Base-by-base conservation (phyloP, 2,113 vertebrate species). In the Rhombomys opimus region DNA sequence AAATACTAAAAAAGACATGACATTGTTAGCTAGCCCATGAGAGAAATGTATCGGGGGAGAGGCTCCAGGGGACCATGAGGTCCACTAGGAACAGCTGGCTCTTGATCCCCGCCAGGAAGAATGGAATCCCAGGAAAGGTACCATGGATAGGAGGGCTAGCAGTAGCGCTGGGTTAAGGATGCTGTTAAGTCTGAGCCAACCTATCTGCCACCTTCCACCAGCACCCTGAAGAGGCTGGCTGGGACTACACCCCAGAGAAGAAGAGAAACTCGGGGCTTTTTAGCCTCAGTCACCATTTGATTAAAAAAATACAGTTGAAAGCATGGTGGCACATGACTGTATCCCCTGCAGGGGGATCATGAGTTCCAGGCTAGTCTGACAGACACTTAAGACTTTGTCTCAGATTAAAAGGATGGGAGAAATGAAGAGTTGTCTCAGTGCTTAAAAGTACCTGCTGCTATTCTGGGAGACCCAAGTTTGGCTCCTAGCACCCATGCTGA, bases 271-370 rank as follows among this genome's bases (percentile, higher is more conserved):
- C 59, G 41, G 5, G 35, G 17, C 50, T 57, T 80, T 84, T 92
- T 38, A 14, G 63, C 68, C 89, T 30, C 17, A 25, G 32, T 68
- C 77, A 38, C 87, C 52, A 23, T 72, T 63, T 35, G 1, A 61
- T 90, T 59, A 93, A 76, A 84, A 76, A 92, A 84, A 81, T 59
- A 54, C 76, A 86, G 15, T 18, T 17, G 23, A 70, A 52, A n/a
- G n/a, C 52, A 73, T 30, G 50, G 68, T 1, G 8, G 68, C 9
- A 7, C 54, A 32, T 7, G 12, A 5, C 81, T 85, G 14, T 65
- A 85, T 27, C 25, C 54, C 15, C 10, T 46, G 70, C 70, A 20
- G 5, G n/a, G 25, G 23, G 25, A 59, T 59, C 32, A 59, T 38
- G 86, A 73, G 35, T 38, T 41, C 35, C 50, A 50, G 35, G 18